Evolutionary conservation across 2,113 vertebrate genomes (phyloP), one percentile per base, ranked within the genome.

Genomic region (Corynorhinus townsendii): DNA sequence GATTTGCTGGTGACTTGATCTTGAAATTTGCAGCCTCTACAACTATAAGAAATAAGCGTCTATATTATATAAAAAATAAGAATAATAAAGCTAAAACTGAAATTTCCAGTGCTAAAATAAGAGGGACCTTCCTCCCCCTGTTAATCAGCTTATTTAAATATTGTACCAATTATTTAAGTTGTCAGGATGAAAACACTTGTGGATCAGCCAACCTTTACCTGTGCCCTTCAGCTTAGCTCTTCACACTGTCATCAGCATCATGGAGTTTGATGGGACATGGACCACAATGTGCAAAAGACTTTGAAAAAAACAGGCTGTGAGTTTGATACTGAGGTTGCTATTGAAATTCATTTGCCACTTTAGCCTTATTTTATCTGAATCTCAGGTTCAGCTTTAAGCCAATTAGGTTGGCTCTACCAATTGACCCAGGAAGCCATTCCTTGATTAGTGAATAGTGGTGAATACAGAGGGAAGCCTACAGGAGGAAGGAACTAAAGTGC

Each of bases 321-420:
- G n/a, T 56, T 71, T 45, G 66, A 12, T 43, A 59, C 17, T 40
- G 45, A 89, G 66, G 35, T 54, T 89, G 26, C 9, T 64, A 40
- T 15, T 47, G 64, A 91, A 94, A 69, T 80, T 87, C 19, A 86
- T 59, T 94, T 91, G 56, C 28, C n/a, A 66, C 80, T 80, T 80
- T 84, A 84, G 89, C 49, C 80, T 79, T 54, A 38, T 86, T 95
- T 95, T 80, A 86, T 90, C 40, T 17, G 59, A 77, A 77, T 66
- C 71, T 90, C 66, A 64, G 17, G 12, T 88, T 89, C 54, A 69
- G 30, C 83, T 80, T 9, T 85, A 69, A 87, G 45, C 80, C 89
- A 77, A 90, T 91, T 84, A 81, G 64, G 35, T 22, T 86, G 77
- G 80, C 30, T 82, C n/a, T 40, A 49, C n/a, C 24, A 80, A 83